Base-by-base conservation (phyloP, 37 sponge, comb jelly and placozoan species). In the Beroe forskalii region DNA sequence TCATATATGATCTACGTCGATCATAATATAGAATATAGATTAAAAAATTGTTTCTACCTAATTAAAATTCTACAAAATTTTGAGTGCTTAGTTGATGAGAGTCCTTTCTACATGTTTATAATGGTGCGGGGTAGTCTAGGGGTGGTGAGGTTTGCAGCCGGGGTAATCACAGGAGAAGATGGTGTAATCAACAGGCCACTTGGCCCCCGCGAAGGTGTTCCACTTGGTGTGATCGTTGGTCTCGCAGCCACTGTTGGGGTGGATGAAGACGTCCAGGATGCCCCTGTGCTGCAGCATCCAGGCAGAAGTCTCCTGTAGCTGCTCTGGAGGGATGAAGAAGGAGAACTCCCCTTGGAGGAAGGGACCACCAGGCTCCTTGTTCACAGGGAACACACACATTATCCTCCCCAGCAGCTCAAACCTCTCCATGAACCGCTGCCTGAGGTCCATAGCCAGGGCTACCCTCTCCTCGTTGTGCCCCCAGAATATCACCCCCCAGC, bases 111-210 rank as follows among this genome's bases (percentile, higher is more conserved):
- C n/a, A n/a, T n/a, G n/a, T n/a, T n/a, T n/a, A n/a, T n/a, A n/a
- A n/a, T n/a, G n/a, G n/a, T n/a, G n/a, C n/a, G n/a, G n/a, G n/a
- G n/a, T n/a, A n/a, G n/a, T n/a, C n/a, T n/a, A n/a, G n/a, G n/a
- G n/a, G n/a, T n/a, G n/a, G n/a, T n/a, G n/a, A n/a, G 86, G 86
- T 80, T 80, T 80, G 30, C 86, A 80, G 1, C 86, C 86, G 27
- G 86, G 48, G 27, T 42, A 42, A 48, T 41, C 28, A 43, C 86
- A 80, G 30, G 25, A 42, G 40, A 80, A 80, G 55, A 44, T 24
- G 30, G 55, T 28, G 8, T 23, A 43, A 43, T 80, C 86, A 42
- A 80, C 42, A 2, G 44, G 86, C 86, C 86, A 80, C 28, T 41
- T 44, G 27, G 1, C 55, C 9, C 86, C 86, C 19, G 55, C 22